Evolutionary conservation across 2,113 vertebrate genomes (phyloP).

Genomic region (Myrmophylax atrothorax): DNA sequence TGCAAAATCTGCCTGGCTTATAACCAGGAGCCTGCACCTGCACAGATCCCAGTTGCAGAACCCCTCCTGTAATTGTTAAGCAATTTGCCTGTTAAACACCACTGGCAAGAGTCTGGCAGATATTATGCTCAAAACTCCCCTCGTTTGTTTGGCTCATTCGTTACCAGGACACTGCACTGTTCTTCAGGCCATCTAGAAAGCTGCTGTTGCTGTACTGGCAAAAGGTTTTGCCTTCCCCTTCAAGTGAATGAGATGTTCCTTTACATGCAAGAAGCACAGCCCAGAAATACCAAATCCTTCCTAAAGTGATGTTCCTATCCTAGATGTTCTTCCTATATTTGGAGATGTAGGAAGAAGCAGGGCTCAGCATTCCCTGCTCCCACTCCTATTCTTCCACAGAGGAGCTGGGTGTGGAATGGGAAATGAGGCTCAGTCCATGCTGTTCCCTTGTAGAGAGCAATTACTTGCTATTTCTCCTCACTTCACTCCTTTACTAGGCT

Average conservation of each 20-base stretch:
- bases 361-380: neutral
- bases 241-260: constrained; percentile 13
- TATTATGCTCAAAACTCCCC: neutral
- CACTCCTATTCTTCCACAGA: neutral
- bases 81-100: constrained; percentile 75
- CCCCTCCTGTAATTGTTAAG: constrained; percentile 64
- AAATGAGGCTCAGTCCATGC: neutral
- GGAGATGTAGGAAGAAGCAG: neutral
- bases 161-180: constrained; percentile 65
- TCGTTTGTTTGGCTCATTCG: constrained; percentile 64
- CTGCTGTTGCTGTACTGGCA: constrained; percentile 59
- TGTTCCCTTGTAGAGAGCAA: neutral
- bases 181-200: constrained; percentile 72
- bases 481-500: neutral
- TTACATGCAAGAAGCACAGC: neutral
- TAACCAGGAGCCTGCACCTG: constrained; percentile 76
- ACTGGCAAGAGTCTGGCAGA: constrained; percentile 77
- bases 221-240: constrained; percentile 53
- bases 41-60: constrained; percentile 68
- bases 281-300: constrained; percentile 36
- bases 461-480: neutral
- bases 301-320: neutral
- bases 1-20: constrained; percentile 76
- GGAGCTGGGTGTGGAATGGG: neutral
- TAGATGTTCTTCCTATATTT: neutral